Base-by-base conservation (phyloP, 1,140 invertebrate genomes). In the Mya arenaria region DNA sequence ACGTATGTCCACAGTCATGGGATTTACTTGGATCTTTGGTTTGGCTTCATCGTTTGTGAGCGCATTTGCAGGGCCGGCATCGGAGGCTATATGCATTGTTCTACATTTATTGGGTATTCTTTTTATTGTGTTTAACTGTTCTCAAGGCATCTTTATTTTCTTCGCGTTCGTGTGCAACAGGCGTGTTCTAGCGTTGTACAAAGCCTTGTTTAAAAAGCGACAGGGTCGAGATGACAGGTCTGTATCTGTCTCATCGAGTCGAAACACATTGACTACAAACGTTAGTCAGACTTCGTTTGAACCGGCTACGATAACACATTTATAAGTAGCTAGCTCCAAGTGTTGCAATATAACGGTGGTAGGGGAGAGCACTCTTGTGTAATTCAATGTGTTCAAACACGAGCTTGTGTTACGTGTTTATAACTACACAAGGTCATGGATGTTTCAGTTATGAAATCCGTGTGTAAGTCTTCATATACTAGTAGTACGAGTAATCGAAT, bases 1-100 rank as follows among this genome's bases (percentile, higher is more conserved):
- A 36, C 91, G 94, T 19, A 92, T 95, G 82, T 91, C 93, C 6
- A 88, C 90, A 0, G 89, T 93, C 6, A 92, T 93, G 89, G 93
- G 93, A 15, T 92, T 93, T 65, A 93, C 92, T 6, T 94, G 93
- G 93, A 87, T 92, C 10, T 88, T 93, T 68, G 92, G 92, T 3
- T 87, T 93, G 25, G 85, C 91, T 1, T 90, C 90, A 0, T 89
- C 91, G 2, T 84, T 91, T 17, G 79, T 91, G 19, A 91, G 87
- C 52, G 79, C 87, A 8, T 85, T 91, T 39, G 63, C 82, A 8
- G 55, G 86, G 13, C 71, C 83, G 4, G 74, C 84, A 2, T 79
- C 86, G 8, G 28, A 69, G 2, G 39, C 65, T 8, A 79, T 86
- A 5, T 92, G 91, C 62, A 82, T 88, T 19, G 63, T 85, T 0